Percentiles rank a stretch among this genome's conserved stretches.
Evolutionary conservation across 2,888 invertebrate species (phyloP).

Genomic region (Meganola albula): DNA sequence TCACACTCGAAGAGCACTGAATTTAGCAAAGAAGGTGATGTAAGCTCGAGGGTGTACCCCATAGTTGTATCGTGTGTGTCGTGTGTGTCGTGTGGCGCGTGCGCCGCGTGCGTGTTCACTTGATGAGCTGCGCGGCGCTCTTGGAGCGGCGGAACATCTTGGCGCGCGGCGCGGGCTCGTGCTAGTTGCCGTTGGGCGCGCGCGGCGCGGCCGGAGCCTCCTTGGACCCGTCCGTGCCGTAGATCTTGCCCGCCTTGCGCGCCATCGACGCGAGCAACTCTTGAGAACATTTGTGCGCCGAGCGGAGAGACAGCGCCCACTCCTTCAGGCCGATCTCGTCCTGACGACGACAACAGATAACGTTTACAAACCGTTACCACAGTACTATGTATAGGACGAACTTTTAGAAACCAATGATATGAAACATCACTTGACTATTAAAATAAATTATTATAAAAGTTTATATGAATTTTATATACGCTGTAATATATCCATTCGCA

Average conservation of each 20-base stretch:
- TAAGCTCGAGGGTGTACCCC: too few species aligned
- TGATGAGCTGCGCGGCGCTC: slow-evolving; percentile 75
- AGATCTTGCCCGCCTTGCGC: slow-evolving; percentile 98
- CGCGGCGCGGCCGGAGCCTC: slow-evolving; percentile 42
- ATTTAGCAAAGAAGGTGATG: too few species aligned
- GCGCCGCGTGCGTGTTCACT: slow-evolving; percentile 40
- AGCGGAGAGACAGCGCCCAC: slow-evolving; percentile 96
- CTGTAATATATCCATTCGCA: too few species aligned
- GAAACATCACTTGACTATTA: too few species aligned
- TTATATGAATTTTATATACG: too few species aligned
- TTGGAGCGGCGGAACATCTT: slow-evolving; percentile 78
- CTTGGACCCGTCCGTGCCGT: slow-evolving; percentile 85
- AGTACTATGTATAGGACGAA: too few species aligned
- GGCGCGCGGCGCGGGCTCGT: slow-evolving; percentile 68
- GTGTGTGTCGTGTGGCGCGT: neutral
- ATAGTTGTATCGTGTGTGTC: neutral
- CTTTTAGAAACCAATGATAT: too few species aligned
- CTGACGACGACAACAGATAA: slow-evolving; percentile 57
- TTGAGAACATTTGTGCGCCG: slow-evolving; percentile 96
- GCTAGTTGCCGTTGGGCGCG: slow-evolving; percentile 71
- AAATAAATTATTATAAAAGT: neutral
- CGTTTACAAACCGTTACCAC: too few species aligned
- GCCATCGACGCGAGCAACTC: slow-evolving; percentile 98
- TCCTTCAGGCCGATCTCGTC: slow-evolving; percentile 99
- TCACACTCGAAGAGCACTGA: slow-evolving; percentile 47